Conservation (phyloP, 2,113 vertebrate species). For the Drymodes brunneopygia region DNA sequence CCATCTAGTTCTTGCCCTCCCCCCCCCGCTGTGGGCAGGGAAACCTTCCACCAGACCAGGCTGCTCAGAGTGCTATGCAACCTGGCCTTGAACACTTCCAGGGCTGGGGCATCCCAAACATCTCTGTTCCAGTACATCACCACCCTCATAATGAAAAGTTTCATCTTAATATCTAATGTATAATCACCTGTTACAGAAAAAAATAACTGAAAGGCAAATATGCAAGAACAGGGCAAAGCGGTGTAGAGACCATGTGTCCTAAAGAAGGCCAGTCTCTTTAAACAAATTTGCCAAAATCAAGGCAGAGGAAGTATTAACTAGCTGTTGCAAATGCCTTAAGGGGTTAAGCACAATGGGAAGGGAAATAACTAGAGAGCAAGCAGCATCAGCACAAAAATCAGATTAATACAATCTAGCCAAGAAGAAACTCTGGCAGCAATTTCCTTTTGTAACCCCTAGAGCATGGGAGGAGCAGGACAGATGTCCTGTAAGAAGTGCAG, state of each 20-base stretch:
- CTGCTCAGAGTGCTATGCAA: background rate
- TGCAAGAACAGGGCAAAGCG: background rate
- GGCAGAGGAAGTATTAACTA: background rate
- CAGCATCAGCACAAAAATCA: background rate
- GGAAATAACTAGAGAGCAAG: background rate
- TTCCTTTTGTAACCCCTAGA: background rate
- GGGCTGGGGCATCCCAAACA: background rate
- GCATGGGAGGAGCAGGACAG: background rate
- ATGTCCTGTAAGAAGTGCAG: background rate
- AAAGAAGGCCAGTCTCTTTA: background rate
- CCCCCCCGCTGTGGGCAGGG: fast-evolving
- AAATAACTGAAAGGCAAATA: background rate
- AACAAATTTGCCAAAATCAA: background rate
- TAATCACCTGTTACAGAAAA: background rate
- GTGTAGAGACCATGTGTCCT: background rate
- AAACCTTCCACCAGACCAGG: background rate
- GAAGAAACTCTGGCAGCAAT: background rate
- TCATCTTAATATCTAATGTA: background rate
- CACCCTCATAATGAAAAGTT: background rate
- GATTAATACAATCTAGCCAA: background rate
- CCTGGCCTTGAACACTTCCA: background rate
- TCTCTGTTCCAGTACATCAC: background rate
- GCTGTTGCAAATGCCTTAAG: background rate
- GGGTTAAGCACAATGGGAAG: background rate
- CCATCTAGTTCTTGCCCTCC: fast-evolving